These are phyloP conservation scores for Hypotaenidia okinawae DNA, from an alignment of 2,797 vertebrate species.

Conservation along the genomic window DNA sequence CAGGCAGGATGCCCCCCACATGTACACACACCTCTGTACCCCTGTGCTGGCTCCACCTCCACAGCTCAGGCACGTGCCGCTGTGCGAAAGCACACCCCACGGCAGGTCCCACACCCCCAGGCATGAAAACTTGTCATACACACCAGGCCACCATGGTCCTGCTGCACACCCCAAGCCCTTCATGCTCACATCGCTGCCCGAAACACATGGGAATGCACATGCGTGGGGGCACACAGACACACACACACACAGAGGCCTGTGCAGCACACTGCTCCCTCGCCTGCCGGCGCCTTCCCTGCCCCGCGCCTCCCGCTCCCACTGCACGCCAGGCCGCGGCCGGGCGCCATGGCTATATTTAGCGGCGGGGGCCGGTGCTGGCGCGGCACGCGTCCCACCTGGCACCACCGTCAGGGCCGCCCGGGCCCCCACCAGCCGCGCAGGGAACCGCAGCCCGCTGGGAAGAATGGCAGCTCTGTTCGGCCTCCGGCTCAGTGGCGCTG, in stretches of 20 bases:
- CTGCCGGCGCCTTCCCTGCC: not conserved
- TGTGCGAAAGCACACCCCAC: fast-evolving
- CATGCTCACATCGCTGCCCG: not conserved
- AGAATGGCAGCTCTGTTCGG: constrained; percentile 42
- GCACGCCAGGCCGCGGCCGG: fast-evolving
- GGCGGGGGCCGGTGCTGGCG: not conserved
- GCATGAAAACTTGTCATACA: no score
- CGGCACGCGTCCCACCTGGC: not conserved
- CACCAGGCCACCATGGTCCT: no score
- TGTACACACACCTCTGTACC: fast-evolving
- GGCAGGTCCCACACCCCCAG: no score
- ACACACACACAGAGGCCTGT: not conserved
- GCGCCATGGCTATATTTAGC: constrained; percentile 21
- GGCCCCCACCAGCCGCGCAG: not conserved
- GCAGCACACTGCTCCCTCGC: not conserved
- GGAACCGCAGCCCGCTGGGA: not conserved
- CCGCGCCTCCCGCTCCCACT: not conserved
- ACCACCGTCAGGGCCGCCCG: not conserved
- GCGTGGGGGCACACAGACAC: fast-evolving
- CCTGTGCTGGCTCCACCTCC: fast-evolving
- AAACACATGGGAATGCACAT: not conserved
- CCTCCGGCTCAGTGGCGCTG: constrained; percentile 1
- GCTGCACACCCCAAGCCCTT: no score
- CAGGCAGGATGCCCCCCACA: not conserved
- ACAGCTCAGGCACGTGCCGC: fast-evolving